phyloP scores from a whole-genome alignment of 2,797 vertebrate genomes.

The Sparus aurata region DNA sequence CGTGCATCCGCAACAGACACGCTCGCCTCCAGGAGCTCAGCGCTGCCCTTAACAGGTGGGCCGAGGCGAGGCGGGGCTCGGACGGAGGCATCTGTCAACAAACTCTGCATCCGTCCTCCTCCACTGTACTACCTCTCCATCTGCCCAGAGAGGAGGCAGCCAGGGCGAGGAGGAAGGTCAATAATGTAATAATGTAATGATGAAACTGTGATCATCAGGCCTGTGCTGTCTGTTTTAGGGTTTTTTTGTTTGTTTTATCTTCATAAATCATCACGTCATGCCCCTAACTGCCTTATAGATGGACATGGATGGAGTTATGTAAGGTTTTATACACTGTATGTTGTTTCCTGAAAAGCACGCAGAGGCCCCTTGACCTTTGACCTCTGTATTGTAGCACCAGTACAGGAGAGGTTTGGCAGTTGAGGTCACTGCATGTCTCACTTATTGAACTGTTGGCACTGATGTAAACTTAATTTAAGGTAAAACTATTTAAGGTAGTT shows the following conservation, averaged over 20 bases:
- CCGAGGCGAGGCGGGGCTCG: conserved; percentile 50
- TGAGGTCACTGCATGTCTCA: conserved; percentile 14
- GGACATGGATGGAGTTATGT: background rate
- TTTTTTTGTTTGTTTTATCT: background rate
- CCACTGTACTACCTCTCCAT: conserved; percentile 71
- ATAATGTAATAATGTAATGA: background rate
- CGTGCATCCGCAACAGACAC: conserved; percentile 53
- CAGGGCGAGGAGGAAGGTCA: conserved; percentile 20
- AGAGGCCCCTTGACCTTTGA: conserved; percentile 67
- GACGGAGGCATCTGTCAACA: conserved; percentile 80
- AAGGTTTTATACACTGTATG: conserved; percentile 16
- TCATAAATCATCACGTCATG: background rate
- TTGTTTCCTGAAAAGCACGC: conserved; percentile 6
- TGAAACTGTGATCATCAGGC: conserved; percentile 3
- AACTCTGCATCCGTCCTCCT: conserved; percentile 70
- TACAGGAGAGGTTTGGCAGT: conserved; percentile 55
- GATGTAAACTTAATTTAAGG: conserved; percentile 17
- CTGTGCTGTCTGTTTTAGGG: background rate
- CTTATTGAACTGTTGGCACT: background rate
- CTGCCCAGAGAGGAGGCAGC: conserved; percentile 52
- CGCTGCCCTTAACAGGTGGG: conserved; percentile 80
- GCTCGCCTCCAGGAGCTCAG: conserved; percentile 58
- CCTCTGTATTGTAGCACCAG: conserved; percentile 43
- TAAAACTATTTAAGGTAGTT: too few species aligned
- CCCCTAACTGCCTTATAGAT: background rate